Conservation (phyloP, 1,140 invertebrate species). For the Euglossa dilemma region DNA sequence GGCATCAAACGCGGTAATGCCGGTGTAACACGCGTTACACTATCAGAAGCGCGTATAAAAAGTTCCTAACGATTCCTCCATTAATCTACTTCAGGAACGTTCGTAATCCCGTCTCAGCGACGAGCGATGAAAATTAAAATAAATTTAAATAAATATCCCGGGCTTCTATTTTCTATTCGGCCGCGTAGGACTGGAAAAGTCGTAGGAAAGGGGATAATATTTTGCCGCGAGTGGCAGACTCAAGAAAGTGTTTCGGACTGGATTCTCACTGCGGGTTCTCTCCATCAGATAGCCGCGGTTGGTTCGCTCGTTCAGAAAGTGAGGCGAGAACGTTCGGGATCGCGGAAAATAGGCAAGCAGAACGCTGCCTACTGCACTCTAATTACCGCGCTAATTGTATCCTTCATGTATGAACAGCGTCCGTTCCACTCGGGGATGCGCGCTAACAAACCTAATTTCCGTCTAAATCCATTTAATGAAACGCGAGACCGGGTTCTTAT, state of each 20-base stretch:
- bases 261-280: neutral
- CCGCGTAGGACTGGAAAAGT: neutral
- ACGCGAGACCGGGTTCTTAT: slow-evolving; percentile 46
- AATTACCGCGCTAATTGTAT: slow-evolving; percentile 62
- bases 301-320: slow-evolving; percentile 18
- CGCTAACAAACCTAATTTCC: slow-evolving; percentile 66
- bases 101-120: too few species aligned
- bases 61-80: too few species aligned
- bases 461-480: slow-evolving; percentile 52
- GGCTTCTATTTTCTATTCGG: neutral
- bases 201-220: neutral
- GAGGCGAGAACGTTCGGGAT: neutral
- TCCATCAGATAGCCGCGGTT: slow-evolving; percentile 1
- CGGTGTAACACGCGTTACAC: too few species aligned
- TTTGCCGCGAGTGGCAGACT: too few species aligned
- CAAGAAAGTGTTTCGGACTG: neutral
- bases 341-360: slow-evolving; percentile 35
- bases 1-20: too few species aligned
- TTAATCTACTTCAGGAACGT: too few species aligned
- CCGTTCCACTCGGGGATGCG: slow-evolving; percentile 52
- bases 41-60: too few species aligned
- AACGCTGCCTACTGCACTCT: slow-evolving; percentile 36
- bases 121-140: too few species aligned
- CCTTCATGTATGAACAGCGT: slow-evolving; percentile 62
- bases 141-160: too few species aligned